Percentiles rank a stretch among this genome's conserved stretches.
Evolutionary conservation across 2,113 vertebrate species (phyloP).

Genomic region (Triplophysa siluroides): DNA sequence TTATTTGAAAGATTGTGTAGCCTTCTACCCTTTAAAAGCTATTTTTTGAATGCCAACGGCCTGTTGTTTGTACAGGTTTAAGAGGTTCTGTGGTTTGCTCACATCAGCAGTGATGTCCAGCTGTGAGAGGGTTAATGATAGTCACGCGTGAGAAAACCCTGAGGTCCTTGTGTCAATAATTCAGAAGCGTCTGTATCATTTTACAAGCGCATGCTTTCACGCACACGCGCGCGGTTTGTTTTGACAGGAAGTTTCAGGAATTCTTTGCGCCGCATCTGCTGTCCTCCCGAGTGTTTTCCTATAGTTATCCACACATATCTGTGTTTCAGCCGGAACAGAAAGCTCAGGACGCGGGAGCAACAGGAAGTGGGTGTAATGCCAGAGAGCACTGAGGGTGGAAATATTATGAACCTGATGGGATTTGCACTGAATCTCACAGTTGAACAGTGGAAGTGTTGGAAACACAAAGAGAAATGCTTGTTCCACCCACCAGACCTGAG

Average conservation of each 20-base stretch:
- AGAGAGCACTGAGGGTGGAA: slow-evolving; percentile 16
- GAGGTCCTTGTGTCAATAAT: slow-evolving; percentile 46
- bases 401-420: slow-evolving; percentile 29
- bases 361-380: slow-evolving; percentile 12
- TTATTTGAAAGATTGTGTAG: too few relatives aligned
- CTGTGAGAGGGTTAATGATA: slow-evolving; percentile 20
- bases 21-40: too few relatives aligned
- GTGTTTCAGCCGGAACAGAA: neutral
- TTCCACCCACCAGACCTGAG: slow-evolving; percentile 21
- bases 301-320: neutral
- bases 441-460: slow-evolving; percentile 15
- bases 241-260: slow-evolving; percentile 45
- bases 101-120: neutral
- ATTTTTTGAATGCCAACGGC: too few relatives aligned
- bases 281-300: neutral
- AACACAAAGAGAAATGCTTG: slow-evolving; percentile 34
- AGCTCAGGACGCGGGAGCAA: slow-evolving; percentile 5
- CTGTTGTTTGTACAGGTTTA: neutral
- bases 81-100: neutral
- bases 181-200: slow-evolving; percentile 38
- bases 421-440: slow-evolving; percentile 8
- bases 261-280: slow-evolving; percentile 15
- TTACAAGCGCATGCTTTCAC: slow-evolving; percentile 25
- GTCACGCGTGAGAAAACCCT: slow-evolving; percentile 17
- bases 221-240: slow-evolving; percentile 19